Conservation (phyloP, 2,797 vertebrate species). For the Myioborus melanocephalus region DNA sequence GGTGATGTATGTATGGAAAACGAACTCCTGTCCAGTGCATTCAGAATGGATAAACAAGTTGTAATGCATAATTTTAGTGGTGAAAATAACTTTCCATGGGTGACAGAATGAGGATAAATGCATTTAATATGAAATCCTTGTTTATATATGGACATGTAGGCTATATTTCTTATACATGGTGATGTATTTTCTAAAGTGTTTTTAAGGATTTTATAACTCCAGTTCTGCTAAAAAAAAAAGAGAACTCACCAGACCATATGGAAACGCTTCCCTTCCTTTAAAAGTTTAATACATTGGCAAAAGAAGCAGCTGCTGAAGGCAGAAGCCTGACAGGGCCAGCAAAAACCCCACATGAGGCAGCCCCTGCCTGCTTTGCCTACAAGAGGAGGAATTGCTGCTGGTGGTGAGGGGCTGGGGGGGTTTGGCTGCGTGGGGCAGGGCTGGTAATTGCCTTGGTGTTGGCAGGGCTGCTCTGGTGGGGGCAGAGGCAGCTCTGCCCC, state of each 20-base stretch:
- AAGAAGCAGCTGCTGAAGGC: background rate
- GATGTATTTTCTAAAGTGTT: background rate
- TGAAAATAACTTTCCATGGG: background rate
- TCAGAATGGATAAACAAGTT: conserved; percentile 14
- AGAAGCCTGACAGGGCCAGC: background rate
- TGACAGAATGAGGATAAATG: conserved; percentile 40
- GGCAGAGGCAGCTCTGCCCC: background rate
- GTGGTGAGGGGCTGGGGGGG: background rate
- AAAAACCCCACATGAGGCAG: background rate
- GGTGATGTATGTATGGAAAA: background rate
- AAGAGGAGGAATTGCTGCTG: background rate
- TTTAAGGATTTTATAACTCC: background rate
- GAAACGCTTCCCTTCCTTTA: background rate
- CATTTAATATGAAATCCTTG: background rate
- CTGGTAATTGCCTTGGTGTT: background rate
- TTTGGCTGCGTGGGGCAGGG: background rate
- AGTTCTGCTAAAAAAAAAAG: background rate
- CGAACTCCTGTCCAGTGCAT: background rate
- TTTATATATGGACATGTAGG: background rate
- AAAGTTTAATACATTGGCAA: background rate
- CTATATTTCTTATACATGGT: background rate
- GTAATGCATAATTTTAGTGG: background rate
- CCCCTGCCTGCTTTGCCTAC: background rate
- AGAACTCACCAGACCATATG: background rate
- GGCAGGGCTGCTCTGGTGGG: background rate